phyloP scores from a whole-genome alignment of 2,113 vertebrate species.

The Percopsis transmontana region DNA sequence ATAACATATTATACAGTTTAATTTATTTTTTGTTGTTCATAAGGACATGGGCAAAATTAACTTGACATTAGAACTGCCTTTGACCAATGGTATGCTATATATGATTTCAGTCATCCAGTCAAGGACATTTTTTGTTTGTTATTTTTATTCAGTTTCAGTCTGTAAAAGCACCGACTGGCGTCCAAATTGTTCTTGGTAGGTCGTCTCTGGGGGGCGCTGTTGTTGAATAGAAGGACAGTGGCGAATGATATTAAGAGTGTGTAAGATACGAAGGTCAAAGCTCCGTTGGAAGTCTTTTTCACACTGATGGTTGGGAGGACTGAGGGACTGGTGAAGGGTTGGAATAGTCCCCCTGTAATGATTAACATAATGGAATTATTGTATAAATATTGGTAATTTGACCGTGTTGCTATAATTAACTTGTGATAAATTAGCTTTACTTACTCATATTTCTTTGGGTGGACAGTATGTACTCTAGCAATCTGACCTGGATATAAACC shows the following conservation, averaged over 20 bases:
- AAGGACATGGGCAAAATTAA: too few relatives aligned
- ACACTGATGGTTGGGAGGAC: neutral
- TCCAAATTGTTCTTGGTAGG: slow-evolving; percentile 52
- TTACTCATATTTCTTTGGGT: slow-evolving; percentile 51
- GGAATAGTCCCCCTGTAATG: neutral
- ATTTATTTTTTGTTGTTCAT: too few relatives aligned
- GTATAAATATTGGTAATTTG: too few relatives aligned
- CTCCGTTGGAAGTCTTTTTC: slow-evolving; percentile 41
- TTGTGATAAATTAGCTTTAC: neutral
- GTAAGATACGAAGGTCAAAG: slow-evolving; percentile 55
- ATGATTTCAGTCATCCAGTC: too few relatives aligned
- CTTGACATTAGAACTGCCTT: too few relatives aligned
- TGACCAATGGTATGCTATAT: too few relatives aligned
- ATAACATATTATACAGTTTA: too few relatives aligned
- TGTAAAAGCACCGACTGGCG: slow-evolving; percentile 16
- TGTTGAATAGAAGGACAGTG: neutral
- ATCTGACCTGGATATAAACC: slow-evolving; percentile 72
- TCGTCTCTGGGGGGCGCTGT: slow-evolving; percentile 29
- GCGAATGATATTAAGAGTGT: slow-evolving; percentile 8
- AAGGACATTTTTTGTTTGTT: too few relatives aligned
- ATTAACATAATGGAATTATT: neutral
- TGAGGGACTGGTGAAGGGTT: neutral
- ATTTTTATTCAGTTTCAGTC: too few relatives aligned
- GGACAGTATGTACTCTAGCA: slow-evolving; percentile 53
- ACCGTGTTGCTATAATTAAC: neutral